Percentiles rank a stretch among this genome's conserved stretches.
Conservation (phyloP, 2,113 vertebrate genomes). For the Aspiorhynchus laticeps region DNA sequence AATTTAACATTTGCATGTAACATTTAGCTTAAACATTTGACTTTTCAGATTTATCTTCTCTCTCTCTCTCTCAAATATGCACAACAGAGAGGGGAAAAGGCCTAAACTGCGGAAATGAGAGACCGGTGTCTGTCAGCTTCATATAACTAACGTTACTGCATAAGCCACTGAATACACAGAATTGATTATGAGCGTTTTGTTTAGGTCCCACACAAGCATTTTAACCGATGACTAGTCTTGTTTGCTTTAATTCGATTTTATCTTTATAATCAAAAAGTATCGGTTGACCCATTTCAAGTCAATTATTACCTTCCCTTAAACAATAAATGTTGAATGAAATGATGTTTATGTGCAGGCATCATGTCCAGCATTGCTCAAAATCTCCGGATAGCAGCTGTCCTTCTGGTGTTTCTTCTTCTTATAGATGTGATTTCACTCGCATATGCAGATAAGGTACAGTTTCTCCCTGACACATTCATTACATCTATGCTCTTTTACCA, state of each 20-base stretch:
- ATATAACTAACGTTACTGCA: not conserved
- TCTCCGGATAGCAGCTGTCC: slow-evolving; percentile 13
- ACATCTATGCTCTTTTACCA: not conserved
- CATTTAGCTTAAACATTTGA: not conserved
- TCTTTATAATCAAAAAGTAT: not conserved
- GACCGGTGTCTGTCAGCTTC: not conserved
- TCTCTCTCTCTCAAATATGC: not conserved
- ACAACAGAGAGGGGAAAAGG: not conserved
- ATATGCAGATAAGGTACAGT: slow-evolving; percentile 69
- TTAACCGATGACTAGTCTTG: not conserved
- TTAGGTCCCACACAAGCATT: not conserved
- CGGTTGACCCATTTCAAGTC: not conserved
- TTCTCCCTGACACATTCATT: not conserved
- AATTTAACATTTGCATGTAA: not conserved
- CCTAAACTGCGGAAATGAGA: not conserved
- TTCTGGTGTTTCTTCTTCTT: slow-evolving; percentile 54
- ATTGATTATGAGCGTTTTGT: not conserved
- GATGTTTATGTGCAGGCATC: not conserved
- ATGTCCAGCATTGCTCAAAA: not conserved
- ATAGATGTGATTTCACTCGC: slow-evolving; percentile 58
- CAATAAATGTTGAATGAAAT: not conserved
- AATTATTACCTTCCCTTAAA: not conserved
- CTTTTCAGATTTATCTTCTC: not conserved
- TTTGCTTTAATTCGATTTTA: not conserved
- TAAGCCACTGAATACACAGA: not conserved